phyloP scores from a whole-genome alignment of 1,140 invertebrate species.

The Vanessa atalanta region DNA sequence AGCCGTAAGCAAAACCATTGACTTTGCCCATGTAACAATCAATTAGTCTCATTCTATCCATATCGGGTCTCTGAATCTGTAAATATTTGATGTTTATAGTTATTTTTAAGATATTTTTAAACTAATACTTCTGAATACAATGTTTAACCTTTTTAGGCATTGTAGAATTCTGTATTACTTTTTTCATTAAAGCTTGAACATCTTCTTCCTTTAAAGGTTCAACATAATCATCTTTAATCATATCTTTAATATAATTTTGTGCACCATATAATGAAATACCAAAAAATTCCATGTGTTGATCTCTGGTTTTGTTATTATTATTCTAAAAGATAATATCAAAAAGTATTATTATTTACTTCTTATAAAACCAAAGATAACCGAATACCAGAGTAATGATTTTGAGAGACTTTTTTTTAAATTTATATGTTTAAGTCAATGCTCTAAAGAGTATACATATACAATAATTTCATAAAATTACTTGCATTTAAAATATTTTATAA shows the following conservation, averaged over 20 bases:
- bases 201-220: conserved; percentile 59
- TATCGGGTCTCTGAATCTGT: conserved; percentile 52
- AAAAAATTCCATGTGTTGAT: conserved; percentile 64
- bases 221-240: conserved; percentile 56
- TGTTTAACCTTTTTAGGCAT: conserved; percentile 45
- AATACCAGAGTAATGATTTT: no score
- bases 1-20: conserved; percentile 72
- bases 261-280: conserved; percentile 64
- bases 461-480: no score
- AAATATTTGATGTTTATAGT: background rate
- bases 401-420: no score
- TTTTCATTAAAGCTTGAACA: conserved; percentile 54
- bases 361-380: no score
- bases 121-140: background rate
- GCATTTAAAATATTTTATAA: no score
- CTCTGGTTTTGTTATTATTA: no score
- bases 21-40: conserved; percentile 68
- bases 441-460: no score
- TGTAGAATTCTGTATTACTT: conserved; percentile 50
- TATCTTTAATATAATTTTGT: conserved; percentile 68
- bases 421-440: no score
- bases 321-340: no score
- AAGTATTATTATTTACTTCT: no score
- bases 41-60: conserved; percentile 52
- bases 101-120: background rate